These are phyloP conservation scores for Macrostomum lignano DNA, from an alignment of 1,140 invertebrate species.

Conservation along the genomic window DNA sequence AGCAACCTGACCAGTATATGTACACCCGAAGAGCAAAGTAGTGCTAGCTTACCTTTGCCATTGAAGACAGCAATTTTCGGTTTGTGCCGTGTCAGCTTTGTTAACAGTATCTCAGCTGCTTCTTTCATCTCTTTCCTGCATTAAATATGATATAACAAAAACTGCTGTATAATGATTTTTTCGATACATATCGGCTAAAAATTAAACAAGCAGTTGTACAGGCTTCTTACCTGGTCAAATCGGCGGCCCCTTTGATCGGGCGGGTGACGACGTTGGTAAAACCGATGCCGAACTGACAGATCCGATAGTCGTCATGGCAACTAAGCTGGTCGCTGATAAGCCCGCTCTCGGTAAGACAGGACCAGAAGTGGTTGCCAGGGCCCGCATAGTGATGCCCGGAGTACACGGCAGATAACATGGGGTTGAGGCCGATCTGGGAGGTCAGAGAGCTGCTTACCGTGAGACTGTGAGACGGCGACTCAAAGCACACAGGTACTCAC, in stretches of 20 bases:
- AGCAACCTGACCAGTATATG: too few relatives aligned
- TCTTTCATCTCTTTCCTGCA: conserved; percentile 83
- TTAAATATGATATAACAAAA: too few relatives aligned
- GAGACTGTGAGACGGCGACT: too few relatives aligned
- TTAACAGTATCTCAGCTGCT: conserved; percentile 57
- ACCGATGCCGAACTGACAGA: conserved; percentile 68
- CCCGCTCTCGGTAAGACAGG: conserved; percentile 70
- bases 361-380: too few relatives aligned
- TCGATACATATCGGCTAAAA: conserved; percentile 57
- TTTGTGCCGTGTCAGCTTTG: conserved; percentile 63
- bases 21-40: too few relatives aligned
- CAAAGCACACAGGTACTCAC: too few relatives aligned
- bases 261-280: conserved; percentile 87
- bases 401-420: too few relatives aligned
- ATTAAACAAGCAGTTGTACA: too few relatives aligned
- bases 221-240: conserved; percentile 69
- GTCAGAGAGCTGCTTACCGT: too few relatives aligned
- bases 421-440: too few relatives aligned
- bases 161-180: too few relatives aligned
- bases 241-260: conserved; percentile 72
- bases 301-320: conserved; percentile 71
- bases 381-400: too few relatives aligned
- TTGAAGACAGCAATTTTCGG: conserved; percentile 93
- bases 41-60: conserved; percentile 74
- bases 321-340: conserved; percentile 73